Evolutionary conservation across 2,888 invertebrate genomes (phyloP), one percentile per base, ranked within the genome.

Genomic region (Phaedon cochleariae): DNA sequence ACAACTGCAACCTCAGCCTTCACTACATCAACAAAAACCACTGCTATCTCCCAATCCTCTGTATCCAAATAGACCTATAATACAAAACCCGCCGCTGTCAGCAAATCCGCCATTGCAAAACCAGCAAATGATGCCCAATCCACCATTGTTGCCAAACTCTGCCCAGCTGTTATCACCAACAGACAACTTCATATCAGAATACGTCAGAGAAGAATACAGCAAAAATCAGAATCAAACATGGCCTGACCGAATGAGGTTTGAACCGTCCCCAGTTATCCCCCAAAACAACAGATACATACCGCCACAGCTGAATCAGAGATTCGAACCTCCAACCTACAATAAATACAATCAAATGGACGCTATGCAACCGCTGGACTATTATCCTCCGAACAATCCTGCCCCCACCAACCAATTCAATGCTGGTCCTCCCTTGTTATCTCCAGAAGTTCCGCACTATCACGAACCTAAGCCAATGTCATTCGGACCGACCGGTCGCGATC

Each of bases 181-280:
- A 12, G 69, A 71, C 12, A 68, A 63, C 34, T 65, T 68, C 22
- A 21, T 67, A 22, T 68, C 70, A 6, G 70, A 68, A 3, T 68
- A 70, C 15, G 64, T 15, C 9, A 65, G 68, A 21, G 70, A 70
- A 1, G 68, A 68, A 12, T 61, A 59, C 31, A 58, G 51, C 20
- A 37, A 48, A n/a, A 41, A 41, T 15, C 15, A n/a, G 15, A 41
- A 41, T 41, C n/a, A 41, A 41, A 41, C 15, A 4, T 41, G 41
- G 41, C 20, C 18, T 21, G 34, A 55, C 12, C 18, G 34, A 18
- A 26, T 20, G 26, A 57, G 57, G 6, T 64, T 49, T 22, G 60
- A 61, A 22, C 45, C 52, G 22, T 17, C 53, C 12, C 18, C 49
- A 7, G 21, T 51, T 45, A 34, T 48, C 12, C 10, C 61, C 20